Conservation (phyloP, 1,140 invertebrate genomes). For the Watersipora subatra region DNA sequence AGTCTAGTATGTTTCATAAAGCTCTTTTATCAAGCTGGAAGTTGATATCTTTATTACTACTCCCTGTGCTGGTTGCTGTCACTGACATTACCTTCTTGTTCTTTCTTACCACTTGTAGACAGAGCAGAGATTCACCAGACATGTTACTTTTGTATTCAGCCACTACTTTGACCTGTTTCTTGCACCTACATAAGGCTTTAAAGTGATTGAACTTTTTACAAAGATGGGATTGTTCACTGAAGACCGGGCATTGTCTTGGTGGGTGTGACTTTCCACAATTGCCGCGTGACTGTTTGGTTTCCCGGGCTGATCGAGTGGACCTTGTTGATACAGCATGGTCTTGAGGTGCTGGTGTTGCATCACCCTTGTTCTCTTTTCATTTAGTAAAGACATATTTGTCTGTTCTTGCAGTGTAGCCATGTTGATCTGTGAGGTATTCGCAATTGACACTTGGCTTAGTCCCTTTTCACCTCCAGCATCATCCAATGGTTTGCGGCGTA, state of each 20-base stretch:
- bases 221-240: background rate
- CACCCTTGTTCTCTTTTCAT: background rate
- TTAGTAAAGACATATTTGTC: background rate
- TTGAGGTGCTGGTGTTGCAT: no score
- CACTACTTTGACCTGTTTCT: background rate
- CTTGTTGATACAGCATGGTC: background rate
- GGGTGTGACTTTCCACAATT: background rate
- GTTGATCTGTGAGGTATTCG: background rate
- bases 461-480: background rate
- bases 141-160: background rate
- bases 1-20: no score
- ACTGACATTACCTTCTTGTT: no score
- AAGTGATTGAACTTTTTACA: background rate
- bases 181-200: background rate
- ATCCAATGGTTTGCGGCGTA: background rate
- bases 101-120: no score
- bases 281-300: background rate
- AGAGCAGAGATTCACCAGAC: background rate
- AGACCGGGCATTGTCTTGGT: background rate
- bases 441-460: background rate
- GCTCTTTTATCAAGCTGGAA: no score
- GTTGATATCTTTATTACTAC: no score
- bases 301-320: background rate
- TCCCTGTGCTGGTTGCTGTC: no score
- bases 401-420: background rate